Conservation (phyloP, 2,113 vertebrate species). For the Centropus unirufus region DNA sequence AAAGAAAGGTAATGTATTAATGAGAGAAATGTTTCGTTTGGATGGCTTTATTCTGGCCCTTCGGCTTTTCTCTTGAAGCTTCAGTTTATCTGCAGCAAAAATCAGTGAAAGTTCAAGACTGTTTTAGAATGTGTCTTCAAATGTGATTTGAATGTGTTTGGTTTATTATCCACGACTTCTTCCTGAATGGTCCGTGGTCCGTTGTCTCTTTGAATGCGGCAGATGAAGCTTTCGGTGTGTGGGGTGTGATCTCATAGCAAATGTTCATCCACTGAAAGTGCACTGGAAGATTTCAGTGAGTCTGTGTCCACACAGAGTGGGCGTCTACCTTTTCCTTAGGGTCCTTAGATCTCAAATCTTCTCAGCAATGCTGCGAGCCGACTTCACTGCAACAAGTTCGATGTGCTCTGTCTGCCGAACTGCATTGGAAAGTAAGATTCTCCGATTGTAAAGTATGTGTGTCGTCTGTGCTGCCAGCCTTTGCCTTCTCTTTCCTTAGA, state of each 20-base stretch:
- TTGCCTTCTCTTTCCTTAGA: not conserved
- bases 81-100: not conserved
- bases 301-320: not conserved
- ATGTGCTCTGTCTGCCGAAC: not conserved
- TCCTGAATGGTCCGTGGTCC: not conserved
- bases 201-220: not conserved
- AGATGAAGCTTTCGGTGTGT: not conserved
- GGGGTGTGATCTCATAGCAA: not conserved
- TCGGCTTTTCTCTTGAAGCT: not conserved
- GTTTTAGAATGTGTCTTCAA: not conserved
- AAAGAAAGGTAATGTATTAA: constrained; percentile 57
- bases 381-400: constrained; percentile 19
- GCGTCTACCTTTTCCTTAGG: not conserved
- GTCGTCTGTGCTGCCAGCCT: not conserved
- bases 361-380: not conserved
- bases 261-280: not conserved
- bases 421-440: not conserved
- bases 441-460: not conserved
- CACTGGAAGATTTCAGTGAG: not conserved
- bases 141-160: not conserved
- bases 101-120: not conserved
- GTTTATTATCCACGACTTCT: not conserved
- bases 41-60: not conserved
- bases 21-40: not conserved
- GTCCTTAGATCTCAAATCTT: constrained; percentile 1